phyloP scores from a whole-genome alignment of 2,888 invertebrate species.

The Acanthosoma haemorrhoidale region DNA sequence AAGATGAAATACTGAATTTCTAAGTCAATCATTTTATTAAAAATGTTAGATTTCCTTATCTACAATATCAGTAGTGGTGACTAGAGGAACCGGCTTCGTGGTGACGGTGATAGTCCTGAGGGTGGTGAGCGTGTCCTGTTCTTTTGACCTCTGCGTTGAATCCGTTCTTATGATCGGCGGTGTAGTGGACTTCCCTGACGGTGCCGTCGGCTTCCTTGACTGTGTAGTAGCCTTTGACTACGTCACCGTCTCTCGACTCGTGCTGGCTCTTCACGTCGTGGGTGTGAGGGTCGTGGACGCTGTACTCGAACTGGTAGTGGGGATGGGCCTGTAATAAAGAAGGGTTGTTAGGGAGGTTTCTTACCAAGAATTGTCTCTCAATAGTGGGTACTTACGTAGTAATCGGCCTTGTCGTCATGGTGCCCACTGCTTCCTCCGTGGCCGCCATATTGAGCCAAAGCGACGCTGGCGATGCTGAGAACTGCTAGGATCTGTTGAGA shows the following conservation, averaged over 20 bases:
- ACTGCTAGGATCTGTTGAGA: slow-evolving; percentile 6
- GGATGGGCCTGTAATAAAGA: slow-evolving; percentile 23
- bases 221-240: slow-evolving; percentile 32
- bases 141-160: slow-evolving; percentile 20
- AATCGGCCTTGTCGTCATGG: slow-evolving; percentile 23
- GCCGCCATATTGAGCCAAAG: slow-evolving; percentile 35
- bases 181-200: slow-evolving; percentile 34
- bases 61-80: too few species aligned
- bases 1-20: too few species aligned
- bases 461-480: slow-evolving; percentile 27
- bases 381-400: slow-evolving; percentile 31
- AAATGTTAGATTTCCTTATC: too few species aligned
- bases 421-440: slow-evolving; percentile 31
- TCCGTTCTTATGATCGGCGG: slow-evolving; percentile 14
- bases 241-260: slow-evolving; percentile 26
- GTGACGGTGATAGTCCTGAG: neutral
- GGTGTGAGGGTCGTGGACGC: slow-evolving; percentile 32
- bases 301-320: slow-evolving; percentile 32
- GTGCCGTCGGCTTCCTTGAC: slow-evolving; percentile 33
- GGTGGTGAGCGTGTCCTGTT: slow-evolving; percentile 6
- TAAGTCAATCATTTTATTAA: too few species aligned
- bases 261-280: slow-evolving; percentile 32
- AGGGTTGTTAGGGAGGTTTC: too few species aligned
- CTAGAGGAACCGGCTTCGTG: neutral
- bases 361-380: neutral